Base-by-base conservation (phyloP, 2,888 invertebrate genomes). In the Synanthedon myopaeformis region DNA sequence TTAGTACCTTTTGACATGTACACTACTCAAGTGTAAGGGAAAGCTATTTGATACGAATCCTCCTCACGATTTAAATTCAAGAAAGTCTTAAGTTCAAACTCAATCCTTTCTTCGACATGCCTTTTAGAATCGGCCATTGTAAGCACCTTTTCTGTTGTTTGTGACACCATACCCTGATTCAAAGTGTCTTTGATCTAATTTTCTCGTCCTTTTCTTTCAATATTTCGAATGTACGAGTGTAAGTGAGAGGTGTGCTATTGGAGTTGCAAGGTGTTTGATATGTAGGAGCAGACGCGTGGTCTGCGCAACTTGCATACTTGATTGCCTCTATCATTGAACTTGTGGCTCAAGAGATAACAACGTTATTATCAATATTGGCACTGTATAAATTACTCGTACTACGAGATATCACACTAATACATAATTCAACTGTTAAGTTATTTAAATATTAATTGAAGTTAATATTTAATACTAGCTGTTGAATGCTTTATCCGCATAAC, bases 41-140 rank as follows among this genome's bases (percentile, higher is more conserved):
- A 88, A 87, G 87, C 86, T 82, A 82, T 83, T 79, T 80, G 83
- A 82, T 82, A 77, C 76, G 79, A 73, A 82, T 84, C 83, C 85
- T 83, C 70, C 60, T 72, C 59, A 54, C 55, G 50, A 52, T 55
- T 52, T 61, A 56, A 57, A 61, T 59, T 61, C 57, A 65, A 72
- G 69, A 87, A 84, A 59, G 80, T 64, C 81, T 58, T 79, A 87
- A 67, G 79, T 79, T 59, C 61, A 58, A 70, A 64, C 57, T 61
- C 56, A 57, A 57, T 57, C 58, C 64, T 62, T 72, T 61, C 57
- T 60, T 59, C 57, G 55, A 61, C 55, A 58, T 67, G 62, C 81
- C 63, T 80, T 86, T 77, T 76, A 67, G 72, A 72, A 69, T 59
- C 59, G 64, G 64, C 58, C 57, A 55, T 61, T 61, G 60, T 65